Percentiles rank a stretch among this genome's conserved stretches.
Conservation (phyloP, 2,113 vertebrate genomes). For the Chamaea fasciata region DNA sequence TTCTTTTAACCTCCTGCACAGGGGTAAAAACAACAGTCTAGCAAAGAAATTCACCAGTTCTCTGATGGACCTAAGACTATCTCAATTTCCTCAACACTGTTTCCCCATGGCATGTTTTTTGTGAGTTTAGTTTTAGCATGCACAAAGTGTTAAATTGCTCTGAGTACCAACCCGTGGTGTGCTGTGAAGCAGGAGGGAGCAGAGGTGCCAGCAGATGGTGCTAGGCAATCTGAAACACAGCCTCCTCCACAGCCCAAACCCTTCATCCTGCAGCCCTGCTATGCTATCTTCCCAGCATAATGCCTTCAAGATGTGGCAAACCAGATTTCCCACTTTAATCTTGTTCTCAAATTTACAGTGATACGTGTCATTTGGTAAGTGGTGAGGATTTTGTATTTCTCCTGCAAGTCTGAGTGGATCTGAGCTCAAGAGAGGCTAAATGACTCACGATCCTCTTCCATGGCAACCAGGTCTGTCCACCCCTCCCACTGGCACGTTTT, state of each 20-base stretch:
- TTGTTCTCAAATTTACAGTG: neutral
- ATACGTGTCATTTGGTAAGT: neutral
- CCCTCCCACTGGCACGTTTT: fast-evolving
- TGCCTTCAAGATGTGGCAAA: neutral
- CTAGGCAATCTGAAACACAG: neutral
- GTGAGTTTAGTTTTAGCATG: neutral
- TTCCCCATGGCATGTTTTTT: neutral
- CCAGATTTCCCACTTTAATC: neutral
- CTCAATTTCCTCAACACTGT: neutral
- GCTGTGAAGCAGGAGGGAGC: neutral
- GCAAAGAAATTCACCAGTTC: neutral
- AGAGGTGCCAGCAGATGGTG: constrained; percentile 35
- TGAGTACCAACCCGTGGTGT: neutral
- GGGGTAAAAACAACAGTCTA: neutral
- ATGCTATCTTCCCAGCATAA: neutral
- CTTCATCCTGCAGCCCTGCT: neutral
- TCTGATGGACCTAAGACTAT: neutral
- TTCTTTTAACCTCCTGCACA: neutral
- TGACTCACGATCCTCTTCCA: neutral
- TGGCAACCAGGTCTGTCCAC: neutral
- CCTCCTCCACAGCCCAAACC: neutral
- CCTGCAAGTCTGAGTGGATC: neutral
- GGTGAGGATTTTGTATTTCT: neutral
- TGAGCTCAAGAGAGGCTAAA: neutral
- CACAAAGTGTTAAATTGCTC: neutral